Conservation (phyloP, 2,888 invertebrate genomes). For the Lepidocyrtoides sp. region DNA sequence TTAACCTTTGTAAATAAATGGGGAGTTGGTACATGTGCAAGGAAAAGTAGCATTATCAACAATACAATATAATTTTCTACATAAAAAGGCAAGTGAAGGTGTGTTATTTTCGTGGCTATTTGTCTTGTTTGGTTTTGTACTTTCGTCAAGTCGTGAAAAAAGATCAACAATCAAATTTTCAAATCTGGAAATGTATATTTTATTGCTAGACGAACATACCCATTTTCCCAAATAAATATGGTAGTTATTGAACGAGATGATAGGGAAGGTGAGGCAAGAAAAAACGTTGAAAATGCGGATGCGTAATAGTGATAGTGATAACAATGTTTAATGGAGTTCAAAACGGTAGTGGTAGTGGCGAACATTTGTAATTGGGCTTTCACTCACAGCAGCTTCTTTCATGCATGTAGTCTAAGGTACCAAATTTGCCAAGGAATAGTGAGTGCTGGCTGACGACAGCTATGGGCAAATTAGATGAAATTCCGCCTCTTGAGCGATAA, state of each 20-base stretch:
- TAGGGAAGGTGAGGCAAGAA: constrained; percentile 18
- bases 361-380: too few relatives aligned
- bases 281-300: constrained; percentile 7
- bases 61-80: constrained; percentile 53
- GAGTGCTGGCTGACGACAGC: constrained; percentile 60
- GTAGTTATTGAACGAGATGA: constrained; percentile 40
- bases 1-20: constrained; percentile 43
- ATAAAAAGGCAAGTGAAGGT: background rate
- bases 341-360: too few relatives aligned
- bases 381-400: too few relatives aligned
- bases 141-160: constrained; percentile 46
- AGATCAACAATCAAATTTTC: constrained; percentile 63
- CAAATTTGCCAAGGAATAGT: background rate
- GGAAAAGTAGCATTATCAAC: background rate
- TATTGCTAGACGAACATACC: constrained; percentile 71
- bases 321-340: background rate
- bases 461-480: constrained; percentile 78
- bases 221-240: constrained; percentile 70
- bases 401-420: constrained; percentile 28
- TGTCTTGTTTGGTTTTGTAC: background rate
- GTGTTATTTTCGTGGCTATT: constrained; percentile 20
- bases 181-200: constrained; percentile 78
- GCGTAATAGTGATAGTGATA: constrained; percentile 9
- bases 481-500: constrained; percentile 76
- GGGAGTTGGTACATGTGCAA: constrained; percentile 35